Evolutionary conservation across 2,113 vertebrate species (phyloP).

Genomic region (Syngnathus typhle): DNA sequence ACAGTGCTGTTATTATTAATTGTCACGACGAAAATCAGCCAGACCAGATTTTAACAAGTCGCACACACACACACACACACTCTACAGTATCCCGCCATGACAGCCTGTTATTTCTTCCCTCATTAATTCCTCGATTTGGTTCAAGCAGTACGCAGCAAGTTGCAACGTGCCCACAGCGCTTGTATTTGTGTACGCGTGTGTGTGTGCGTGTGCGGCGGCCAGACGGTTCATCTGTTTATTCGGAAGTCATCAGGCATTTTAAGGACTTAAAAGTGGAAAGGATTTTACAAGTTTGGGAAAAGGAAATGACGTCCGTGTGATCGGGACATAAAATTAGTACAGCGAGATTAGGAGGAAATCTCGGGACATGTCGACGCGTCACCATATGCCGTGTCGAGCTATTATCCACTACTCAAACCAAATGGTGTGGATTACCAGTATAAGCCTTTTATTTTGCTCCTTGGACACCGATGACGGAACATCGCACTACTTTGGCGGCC

Average conservation of each 20-base stretch:
- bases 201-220: conserved; percentile 7
- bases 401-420: conserved; percentile 37
- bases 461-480: conserved; percentile 12
- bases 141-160: conserved; percentile 31
- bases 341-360: conserved; percentile 55
- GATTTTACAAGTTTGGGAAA: conserved; percentile 7
- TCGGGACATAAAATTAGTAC: conserved; percentile 15
- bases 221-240: conserved; percentile 36
- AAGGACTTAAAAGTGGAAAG: conserved; percentile 32
- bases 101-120: conserved; percentile 30
- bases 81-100: conserved; percentile 18
- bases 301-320: conserved; percentile 9
- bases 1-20: neutral
- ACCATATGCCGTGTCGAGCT: conserved; percentile 47
- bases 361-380: conserved; percentile 28
- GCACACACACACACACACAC: neutral
- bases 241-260: conserved; percentile 24
- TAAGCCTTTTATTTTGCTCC: conserved; percentile 17
- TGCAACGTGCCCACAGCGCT: conserved; percentile 35
- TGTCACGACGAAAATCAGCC: neutral
- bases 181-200: neutral
- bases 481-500: neutral
- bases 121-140: conserved; percentile 49
- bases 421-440: conserved; percentile 8
- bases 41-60: conserved; percentile 12